Conservation (phyloP, 2,888 invertebrate species). For the Thalpophila matura region DNA sequence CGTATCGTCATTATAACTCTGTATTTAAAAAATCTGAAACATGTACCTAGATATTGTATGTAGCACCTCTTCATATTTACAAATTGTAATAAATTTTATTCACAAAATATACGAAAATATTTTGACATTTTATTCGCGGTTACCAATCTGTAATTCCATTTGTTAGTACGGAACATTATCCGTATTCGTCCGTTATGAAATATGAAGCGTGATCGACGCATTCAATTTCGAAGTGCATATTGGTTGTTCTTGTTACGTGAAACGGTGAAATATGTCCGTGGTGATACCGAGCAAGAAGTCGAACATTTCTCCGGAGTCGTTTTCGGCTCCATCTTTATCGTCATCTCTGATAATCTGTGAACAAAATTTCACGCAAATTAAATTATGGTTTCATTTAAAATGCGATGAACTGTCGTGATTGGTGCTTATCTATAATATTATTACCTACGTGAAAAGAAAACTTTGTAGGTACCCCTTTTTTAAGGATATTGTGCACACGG, state of each 20-base stretch:
- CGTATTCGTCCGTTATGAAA: conserved; percentile 36
- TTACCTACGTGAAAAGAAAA: no score
- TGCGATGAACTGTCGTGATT: conserved; percentile 2
- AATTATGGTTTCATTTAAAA: neutral
- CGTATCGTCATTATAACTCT: conserved; percentile 38
- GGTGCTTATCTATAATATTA: no score
- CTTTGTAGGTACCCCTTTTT: no score
- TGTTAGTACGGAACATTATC: conserved; percentile 15
- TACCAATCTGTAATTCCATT: conserved; percentile 31
- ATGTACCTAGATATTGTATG: no score
- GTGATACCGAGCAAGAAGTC: conserved; percentile 85
- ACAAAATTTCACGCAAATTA: conserved; percentile 48
- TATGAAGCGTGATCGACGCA: conserved; percentile 33
- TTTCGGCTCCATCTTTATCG: conserved; percentile 68
- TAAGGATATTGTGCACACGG: no score
- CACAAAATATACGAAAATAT: conserved; percentile 44
- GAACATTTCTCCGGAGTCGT: conserved; percentile 80
- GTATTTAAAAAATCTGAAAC: conserved; percentile 41
- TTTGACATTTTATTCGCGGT: conserved; percentile 26
- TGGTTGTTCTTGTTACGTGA: conserved; percentile 70
- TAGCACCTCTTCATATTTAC: conserved; percentile 59
- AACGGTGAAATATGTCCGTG: conserved; percentile 83
- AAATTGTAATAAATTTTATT: conserved; percentile 43
- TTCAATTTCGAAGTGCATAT: conserved; percentile 34
- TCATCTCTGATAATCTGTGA: conserved; percentile 71